phyloP scores from a whole-genome alignment of 64 coral and sea anemone species.

The Pachyseris speciosa region DNA sequence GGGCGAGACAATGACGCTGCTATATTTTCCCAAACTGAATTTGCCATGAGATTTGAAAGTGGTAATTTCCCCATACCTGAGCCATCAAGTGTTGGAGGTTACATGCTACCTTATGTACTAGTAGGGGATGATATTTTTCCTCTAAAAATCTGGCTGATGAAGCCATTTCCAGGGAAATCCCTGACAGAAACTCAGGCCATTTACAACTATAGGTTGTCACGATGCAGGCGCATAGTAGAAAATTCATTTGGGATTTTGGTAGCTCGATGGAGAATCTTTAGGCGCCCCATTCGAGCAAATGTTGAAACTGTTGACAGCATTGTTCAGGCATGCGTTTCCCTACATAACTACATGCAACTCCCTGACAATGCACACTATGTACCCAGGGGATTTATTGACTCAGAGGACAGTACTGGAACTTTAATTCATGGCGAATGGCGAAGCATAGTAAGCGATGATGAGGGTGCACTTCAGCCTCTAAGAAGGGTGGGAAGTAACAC shows the following conservation, averaged over 20 bases:
- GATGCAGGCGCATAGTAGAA: constrained; percentile 41
- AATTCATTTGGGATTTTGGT: constrained; percentile 53
- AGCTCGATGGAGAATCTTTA: constrained; percentile 48
- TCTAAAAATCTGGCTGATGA: constrained; percentile 2
- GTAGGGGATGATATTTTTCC: constrained; percentile 16
- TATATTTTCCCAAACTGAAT: constrained; percentile 18
- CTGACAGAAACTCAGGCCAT: constrained; percentile 19
- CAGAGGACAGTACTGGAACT: constrained; percentile 34
- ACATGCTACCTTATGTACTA: constrained; percentile 13
- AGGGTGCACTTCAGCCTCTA: constrained; percentile 38
- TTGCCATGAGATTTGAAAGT: background rate
- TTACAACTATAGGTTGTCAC: constrained; percentile 55
- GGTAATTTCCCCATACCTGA: constrained; percentile 6
- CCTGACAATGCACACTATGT: constrained; percentile 47
- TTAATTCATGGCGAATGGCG: constrained; percentile 52
- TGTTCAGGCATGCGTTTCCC: constrained; percentile 32
- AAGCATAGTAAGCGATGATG: background rate
- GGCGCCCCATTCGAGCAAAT: constrained; percentile 43
- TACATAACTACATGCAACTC: constrained; percentile 41
- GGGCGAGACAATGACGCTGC: constrained; percentile 19
- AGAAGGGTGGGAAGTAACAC: constrained; percentile 56
- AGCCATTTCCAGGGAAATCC: constrained; percentile 25
- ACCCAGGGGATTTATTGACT: constrained; percentile 47
- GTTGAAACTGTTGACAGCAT: constrained; percentile 30
- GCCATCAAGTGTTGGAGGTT: background rate